phyloP scores from a whole-genome alignment of 2,888 invertebrate genomes.

The Coelogynopora nodosa region DNA sequence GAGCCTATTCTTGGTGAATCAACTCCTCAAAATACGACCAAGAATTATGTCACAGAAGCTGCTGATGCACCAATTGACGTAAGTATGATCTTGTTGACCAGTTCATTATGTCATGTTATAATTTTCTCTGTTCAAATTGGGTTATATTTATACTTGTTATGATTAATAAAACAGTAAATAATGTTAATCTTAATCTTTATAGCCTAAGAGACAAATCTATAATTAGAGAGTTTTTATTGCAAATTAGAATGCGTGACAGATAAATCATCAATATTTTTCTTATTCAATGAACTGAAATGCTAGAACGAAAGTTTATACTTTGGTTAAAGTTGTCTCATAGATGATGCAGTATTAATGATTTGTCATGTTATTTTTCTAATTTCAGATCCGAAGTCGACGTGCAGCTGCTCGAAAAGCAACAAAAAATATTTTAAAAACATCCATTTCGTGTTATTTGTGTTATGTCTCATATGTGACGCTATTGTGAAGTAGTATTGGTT shows the following conservation, averaged over 20 bases:
- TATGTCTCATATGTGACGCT: no score
- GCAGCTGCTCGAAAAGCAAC: background rate
- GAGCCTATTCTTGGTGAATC: background rate
- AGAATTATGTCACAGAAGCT: background rate
- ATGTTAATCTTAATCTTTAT: background rate
- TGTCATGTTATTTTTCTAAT: background rate
- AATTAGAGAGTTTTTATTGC: background rate
- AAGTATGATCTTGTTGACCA: no score
- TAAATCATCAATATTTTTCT: background rate
- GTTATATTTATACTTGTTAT: background rate
- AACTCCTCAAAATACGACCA: background rate
- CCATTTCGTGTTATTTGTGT: background rate
- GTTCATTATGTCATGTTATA: no score
- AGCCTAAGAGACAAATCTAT: background rate
- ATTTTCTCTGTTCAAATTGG: background rate
- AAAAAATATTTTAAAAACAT: background rate
- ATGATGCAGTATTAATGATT: background rate
- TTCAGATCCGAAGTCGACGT: background rate
- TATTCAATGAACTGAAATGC: background rate
- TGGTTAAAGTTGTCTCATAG: background rate
- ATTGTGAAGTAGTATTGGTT: background rate
- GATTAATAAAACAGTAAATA: background rate
- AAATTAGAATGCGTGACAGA: background rate
- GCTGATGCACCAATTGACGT: background rate
- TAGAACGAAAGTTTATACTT: background rate